A percentile compares a stretch with the other conserved stretches of the same genome.
These are phyloP conservation scores for Diprion similis DNA, from an alignment of 1,140 invertebrate genomes.

Conservation along the genomic window DNA sequence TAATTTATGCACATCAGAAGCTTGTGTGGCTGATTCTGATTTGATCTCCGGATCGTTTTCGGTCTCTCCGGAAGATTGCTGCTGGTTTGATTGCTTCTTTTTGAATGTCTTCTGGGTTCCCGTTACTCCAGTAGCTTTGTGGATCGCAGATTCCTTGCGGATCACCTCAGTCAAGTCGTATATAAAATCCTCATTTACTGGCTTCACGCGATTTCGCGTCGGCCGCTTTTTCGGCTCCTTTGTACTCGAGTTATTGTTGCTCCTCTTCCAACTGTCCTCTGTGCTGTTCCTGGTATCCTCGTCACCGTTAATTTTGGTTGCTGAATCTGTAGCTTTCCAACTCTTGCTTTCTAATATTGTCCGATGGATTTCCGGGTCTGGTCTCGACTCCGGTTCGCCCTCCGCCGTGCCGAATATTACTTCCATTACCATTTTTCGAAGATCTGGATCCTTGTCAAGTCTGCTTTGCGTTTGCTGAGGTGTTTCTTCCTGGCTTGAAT, in stretches of 20 bases:
- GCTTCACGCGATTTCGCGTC: constrained; percentile 69
- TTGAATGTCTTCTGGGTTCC: too few relatives aligned
- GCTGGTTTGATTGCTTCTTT: too few relatives aligned
- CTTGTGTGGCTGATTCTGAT: too few relatives aligned
- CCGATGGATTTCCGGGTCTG: neutral
- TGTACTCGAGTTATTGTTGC: neutral
- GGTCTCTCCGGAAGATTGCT: too few relatives aligned
- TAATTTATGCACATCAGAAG: too few relatives aligned
- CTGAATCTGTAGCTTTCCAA: neutral
- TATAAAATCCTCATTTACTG: constrained; percentile 72
- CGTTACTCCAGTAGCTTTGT: neutral
- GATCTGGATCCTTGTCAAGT: constrained; percentile 34
- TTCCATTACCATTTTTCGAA: constrained; percentile 47
- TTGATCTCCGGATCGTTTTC: too few relatives aligned
- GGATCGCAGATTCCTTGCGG: neutral
- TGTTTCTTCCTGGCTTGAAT: constrained; percentile 15
- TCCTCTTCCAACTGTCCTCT: neutral
- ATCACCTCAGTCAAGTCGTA: constrained; percentile 63
- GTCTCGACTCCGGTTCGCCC: neutral
- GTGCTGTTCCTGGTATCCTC: neutral
- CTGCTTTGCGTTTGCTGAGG: neutral
- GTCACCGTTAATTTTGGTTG: neutral
- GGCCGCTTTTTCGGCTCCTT: constrained; percentile 42
- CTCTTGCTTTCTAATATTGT: too few relatives aligned
- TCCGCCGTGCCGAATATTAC: constrained; percentile 45